Evolutionary conservation across 2,888 invertebrate genomes (phyloP), one percentile per base, ranked within the genome.

Genomic region (Prenolepis imparis): DNA sequence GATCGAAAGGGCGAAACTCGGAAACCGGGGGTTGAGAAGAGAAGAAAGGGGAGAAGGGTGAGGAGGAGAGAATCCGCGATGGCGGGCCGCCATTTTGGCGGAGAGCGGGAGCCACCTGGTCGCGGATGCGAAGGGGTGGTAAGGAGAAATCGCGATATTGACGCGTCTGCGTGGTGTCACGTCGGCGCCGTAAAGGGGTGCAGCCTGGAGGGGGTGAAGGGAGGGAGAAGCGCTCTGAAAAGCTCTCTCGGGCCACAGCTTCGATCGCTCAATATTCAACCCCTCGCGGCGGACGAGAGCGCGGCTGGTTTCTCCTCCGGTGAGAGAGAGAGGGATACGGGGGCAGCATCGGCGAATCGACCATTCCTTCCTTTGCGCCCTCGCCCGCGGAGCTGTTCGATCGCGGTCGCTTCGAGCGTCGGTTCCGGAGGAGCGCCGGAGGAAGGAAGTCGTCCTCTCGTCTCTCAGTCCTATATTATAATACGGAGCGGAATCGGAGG

Each of bases 221-320:
- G 52, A 52, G 8, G n/a, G 48, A n/a, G 48, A 52, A 84, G 83
- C 48, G 88, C 88, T 88, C 87, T 86, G 87, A 86, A 90, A 90
- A 90, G 91, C 91, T 90, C 85, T 52, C 75, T 70, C 44, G 91
- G 90, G 90, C 89, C 84, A 70, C 84, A 67, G 89, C 83, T 91
- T 92, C 90, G 93, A 93, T 93, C 94, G 94, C 93, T 94, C 94
- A 94, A 94, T 94, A 94, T 94, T 94, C 94, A 94, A 94, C 94
- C 94, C 94, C 92, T 90, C 92, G 91, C 91, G n/a, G n/a, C 89
- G 90, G 87, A 90, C 91, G 90, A 86, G 91, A 86, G 88, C 88
- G 87, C 85, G 87, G 48, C 48, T 32, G 86, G 87, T 28, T 28
- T 28, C 87, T 88, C 88, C 86, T 90, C 91, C 88, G 28, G 3